Evolutionary conservation across 2,113 vertebrate genomes (phyloP).

Genomic region (Gulo gulo): DNA sequence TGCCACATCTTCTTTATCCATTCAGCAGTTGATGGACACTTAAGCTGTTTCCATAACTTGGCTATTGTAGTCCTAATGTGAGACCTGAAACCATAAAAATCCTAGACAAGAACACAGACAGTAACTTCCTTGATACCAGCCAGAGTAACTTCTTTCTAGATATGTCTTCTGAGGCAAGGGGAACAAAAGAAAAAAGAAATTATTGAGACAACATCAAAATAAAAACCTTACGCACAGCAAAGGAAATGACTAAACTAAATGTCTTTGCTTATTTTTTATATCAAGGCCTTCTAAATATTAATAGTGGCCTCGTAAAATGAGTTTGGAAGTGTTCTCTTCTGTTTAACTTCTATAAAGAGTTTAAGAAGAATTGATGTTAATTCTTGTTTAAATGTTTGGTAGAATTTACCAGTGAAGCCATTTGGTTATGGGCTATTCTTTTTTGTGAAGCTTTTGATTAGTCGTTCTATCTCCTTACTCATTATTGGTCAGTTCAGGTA

Average conservation of each 20-base stretch:
- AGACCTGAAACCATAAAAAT: not conserved
- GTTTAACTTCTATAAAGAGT: not conserved
- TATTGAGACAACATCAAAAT: not conserved
- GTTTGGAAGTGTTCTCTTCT: not conserved
- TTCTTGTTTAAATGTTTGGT: not conserved
- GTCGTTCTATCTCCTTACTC: not conserved
- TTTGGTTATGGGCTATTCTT: not conserved
- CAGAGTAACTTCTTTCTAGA: not conserved
- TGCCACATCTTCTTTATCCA: not conserved
- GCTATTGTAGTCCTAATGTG: too few species aligned
- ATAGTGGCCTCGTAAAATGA: not conserved
- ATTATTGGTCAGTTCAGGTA: not conserved
- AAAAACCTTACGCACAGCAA: not conserved
- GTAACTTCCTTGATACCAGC: not conserved
- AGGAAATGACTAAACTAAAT: not conserved
- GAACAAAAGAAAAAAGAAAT: not conserved
- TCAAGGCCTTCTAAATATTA: not conserved
- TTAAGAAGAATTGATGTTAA: not conserved
- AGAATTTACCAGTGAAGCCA: not conserved
- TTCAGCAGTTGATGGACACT: not conserved
- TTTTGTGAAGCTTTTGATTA: not conserved
- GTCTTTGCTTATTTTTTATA: not conserved
- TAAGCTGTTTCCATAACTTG: not conserved
- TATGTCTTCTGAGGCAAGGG: not conserved
- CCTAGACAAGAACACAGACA: not conserved